These are phyloP conservation scores for Gymnarchus niloticus DNA, from an alignment of 2,113 vertebrate genomes.

Conservation along the genomic window DNA sequence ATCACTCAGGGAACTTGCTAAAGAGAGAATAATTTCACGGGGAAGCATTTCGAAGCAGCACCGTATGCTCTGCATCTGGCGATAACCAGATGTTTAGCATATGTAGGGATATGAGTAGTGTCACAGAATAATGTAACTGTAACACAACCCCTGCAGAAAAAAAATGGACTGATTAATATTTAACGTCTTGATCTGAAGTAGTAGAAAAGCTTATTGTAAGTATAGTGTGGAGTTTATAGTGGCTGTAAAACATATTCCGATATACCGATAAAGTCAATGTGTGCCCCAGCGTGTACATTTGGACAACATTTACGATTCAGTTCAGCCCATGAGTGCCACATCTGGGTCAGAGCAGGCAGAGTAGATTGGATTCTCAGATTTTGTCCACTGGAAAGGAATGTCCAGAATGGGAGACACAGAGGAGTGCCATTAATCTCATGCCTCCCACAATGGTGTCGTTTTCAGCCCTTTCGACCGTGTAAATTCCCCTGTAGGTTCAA, in stretches of 20 bases:
- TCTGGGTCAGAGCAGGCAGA: background rate
- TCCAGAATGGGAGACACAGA: background rate
- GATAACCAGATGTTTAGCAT: background rate
- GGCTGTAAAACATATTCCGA: background rate
- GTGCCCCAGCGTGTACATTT: background rate
- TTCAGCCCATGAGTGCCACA: background rate
- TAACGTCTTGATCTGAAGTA: background rate
- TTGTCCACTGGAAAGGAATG: background rate
- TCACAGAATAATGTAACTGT: background rate
- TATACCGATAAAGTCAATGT: background rate
- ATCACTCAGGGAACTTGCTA: background rate
- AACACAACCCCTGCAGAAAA: background rate
- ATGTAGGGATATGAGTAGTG: background rate
- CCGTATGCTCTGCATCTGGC: background rate
- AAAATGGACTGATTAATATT: background rate
- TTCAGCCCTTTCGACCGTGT: background rate
- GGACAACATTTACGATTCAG: background rate
- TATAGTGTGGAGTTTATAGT: background rate
- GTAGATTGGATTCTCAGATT: background rate
- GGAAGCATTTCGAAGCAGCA: background rate
- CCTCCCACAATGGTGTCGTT: background rate
- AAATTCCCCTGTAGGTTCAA: background rate
- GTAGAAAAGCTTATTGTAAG: slow-evolving; percentile 7
- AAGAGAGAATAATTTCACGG: background rate
- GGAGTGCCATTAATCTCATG: background rate